Conservation (phyloP, 2,888 invertebrate species). For the Cinara cedri region DNA sequence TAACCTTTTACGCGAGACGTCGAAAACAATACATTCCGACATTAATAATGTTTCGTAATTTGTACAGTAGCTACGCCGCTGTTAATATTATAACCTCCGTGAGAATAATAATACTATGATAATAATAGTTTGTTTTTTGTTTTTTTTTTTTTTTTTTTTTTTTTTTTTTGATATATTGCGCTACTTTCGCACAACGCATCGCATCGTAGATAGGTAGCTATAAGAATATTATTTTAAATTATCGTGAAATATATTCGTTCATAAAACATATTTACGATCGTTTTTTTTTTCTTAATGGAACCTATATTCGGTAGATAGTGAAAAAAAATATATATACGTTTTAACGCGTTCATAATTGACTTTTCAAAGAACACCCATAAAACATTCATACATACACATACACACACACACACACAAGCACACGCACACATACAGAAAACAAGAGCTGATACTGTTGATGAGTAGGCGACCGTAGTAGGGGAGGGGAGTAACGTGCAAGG, state of each 20-base stretch:
- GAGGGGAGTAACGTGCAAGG: no score
- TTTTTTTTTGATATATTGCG: no score
- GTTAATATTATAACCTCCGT: not conserved
- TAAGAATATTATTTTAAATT: not conserved
- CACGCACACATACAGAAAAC: not conserved
- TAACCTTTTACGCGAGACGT: not conserved
- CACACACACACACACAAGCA: no score
- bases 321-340: no score
- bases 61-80: no score
- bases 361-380: not conserved
- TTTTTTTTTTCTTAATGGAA: not conserved
- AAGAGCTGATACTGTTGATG: no score
- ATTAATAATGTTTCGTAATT: not conserved
- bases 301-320: not conserved
- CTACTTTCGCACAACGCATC: not conserved
- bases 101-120: not conserved
- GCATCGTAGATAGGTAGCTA: no score
- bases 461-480: no score
- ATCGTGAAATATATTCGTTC: not conserved
- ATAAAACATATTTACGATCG: not conserved
- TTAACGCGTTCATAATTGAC: not conserved
- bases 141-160: no score
- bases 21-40: not conserved
- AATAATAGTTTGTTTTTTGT: no score
- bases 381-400: not conserved